A percentile compares a stretch with the other conserved stretches of the same genome.
These are phyloP conservation scores for Propithecus coquereli DNA, from an alignment of 2,113 vertebrate genomes.

Conservation along the genomic window DNA sequence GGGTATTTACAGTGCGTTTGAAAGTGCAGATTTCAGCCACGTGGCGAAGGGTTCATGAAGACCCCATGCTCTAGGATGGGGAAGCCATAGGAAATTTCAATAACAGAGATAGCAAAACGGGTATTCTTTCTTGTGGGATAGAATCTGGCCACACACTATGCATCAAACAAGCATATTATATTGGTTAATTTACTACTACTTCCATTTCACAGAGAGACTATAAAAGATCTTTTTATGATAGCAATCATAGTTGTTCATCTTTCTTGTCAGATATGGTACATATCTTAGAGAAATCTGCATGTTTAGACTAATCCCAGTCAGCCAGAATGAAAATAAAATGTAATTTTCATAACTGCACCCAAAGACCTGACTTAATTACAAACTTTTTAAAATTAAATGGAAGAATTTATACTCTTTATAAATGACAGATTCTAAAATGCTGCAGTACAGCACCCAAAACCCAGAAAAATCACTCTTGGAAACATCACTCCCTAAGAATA, in stretches of 20 bases:
- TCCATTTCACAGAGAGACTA: conserved; percentile 7
- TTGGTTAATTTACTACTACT: conserved; percentile 7
- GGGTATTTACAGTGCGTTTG: not conserved
- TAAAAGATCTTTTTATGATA: not conserved
- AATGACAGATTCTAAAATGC: not conserved
- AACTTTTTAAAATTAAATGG: not conserved
- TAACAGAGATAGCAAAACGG: not conserved
- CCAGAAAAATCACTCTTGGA: not conserved
- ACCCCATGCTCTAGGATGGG: rapidly evolving
- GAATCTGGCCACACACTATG: not conserved
- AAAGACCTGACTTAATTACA: not conserved
- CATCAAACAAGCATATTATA: not conserved
- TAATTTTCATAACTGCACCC: conserved; percentile 49
- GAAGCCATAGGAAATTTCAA: not conserved
- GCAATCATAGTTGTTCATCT: conserved; percentile 47
- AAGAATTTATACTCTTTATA: not conserved
- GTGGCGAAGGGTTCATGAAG: not conserved
- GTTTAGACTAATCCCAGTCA: conserved; percentile 71
- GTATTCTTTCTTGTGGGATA: not conserved
- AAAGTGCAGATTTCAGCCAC: rapidly evolving
- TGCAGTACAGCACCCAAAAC: not conserved
- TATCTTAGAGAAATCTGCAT: not conserved
- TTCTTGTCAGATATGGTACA: conserved; percentile 32
- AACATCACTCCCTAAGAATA: not conserved
- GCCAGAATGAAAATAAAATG: conserved; percentile 54